Evolutionary conservation across 1,140 invertebrate species (phyloP).

Genomic region (Brachionus koreanus): DNA sequence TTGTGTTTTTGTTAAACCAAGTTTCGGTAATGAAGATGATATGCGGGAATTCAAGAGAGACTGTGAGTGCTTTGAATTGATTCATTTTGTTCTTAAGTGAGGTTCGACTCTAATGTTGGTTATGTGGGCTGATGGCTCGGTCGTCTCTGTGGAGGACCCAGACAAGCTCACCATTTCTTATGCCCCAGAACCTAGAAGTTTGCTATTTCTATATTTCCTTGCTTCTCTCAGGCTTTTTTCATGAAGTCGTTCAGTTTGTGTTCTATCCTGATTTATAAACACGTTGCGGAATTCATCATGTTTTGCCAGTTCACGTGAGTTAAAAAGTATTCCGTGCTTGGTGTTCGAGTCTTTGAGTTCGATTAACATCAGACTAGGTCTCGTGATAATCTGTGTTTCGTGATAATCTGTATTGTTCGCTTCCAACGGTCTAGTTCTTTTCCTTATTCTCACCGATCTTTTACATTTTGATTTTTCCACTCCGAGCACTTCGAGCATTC

Average conservation of each 20-base stretch:
- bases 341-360: not conserved
- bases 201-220: not conserved
- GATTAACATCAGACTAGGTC: not conserved
- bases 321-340: not conserved
- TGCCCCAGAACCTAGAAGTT: not conserved
- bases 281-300: not conserved
- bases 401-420: not conserved
- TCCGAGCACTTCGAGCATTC: not conserved
- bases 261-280: not conserved
- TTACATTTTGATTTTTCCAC: not conserved
- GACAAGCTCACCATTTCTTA: not conserved
- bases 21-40: not conserved
- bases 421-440: not conserved
- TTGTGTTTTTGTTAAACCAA: not conserved
- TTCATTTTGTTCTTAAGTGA: not conserved
- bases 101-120: no score
- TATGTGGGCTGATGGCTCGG: no score
- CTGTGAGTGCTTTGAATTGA: not conserved
- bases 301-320: not conserved
- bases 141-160: not conserved
- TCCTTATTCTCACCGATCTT: not conserved
- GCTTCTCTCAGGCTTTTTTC: not conserved
- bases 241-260: not conserved
- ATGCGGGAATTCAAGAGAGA: not conserved
- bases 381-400: not conserved